Base-by-base conservation (phyloP, 2,113 vertebrate species). In the Limnothrissa miodon region DNA sequence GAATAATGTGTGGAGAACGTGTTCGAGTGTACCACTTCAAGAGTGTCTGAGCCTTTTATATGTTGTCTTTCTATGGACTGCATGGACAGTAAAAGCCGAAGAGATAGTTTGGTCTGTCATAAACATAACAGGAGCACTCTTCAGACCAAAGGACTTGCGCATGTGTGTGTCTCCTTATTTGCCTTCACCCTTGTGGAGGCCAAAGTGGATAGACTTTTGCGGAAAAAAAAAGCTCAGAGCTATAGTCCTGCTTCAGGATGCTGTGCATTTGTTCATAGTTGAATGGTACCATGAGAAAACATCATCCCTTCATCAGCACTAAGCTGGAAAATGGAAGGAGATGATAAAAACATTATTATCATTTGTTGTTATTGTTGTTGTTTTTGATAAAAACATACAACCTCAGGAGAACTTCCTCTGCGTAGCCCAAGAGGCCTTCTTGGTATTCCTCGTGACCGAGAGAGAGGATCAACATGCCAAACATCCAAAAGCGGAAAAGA, bases 401-500 rank as follows among this genome's bases (percentile, higher is more conserved):
- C 84, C 87, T 88, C 87, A 87, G 87, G 87, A 48, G 46, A 82
- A 86, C 78, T 81, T 83, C 78, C 79, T 80, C 66, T 83, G 78
- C 6, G 36, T 59, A 82, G 53, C 39, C 80, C n/a, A 48, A 42
- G 48, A 45, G 74, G 44, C 66, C 44, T 78, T 66, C 45, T 66
- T 13, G 36, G 53, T 81, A 53, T 81, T 82, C 51, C 29, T 81
- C 19, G 2, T 39, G 66, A 74, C 33, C n/a, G 36, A 84, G 66
- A 36, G 70, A 45, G 80, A 85, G 33, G 78, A 66, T 33, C 42
- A 17, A 36, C 82, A 48, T 81, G 80, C 79, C 53, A 83, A 42
- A 66, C 39, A 59, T 36, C 13, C 66, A 33, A 74, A 33, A 39
- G 66, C 13, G 42, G 42, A 13, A 39, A 15, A 36, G 33, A 74